Percentiles rank a stretch among this genome's conserved stretches.
These are phyloP conservation scores for Netelia virgata DNA, from an alignment of 2,888 invertebrate genomes.

Conservation along the genomic window DNA sequence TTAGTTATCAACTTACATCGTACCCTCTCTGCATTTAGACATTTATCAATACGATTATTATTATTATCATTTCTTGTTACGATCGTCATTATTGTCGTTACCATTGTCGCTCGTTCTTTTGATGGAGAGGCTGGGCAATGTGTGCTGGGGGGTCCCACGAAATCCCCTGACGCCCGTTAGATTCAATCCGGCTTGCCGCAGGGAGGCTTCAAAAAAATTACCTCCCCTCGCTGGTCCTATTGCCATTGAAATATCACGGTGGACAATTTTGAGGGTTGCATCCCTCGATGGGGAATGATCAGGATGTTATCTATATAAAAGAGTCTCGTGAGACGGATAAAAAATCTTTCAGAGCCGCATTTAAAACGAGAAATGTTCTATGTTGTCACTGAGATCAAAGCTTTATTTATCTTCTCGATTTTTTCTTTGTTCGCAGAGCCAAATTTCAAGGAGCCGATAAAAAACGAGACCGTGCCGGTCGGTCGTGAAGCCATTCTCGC, in stretches of 20 bases:
- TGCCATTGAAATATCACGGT: background rate
- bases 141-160: too few relatives aligned
- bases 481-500: slow-evolving; percentile 93
- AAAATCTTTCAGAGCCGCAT: background rate
- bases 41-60: slow-evolving; percentile 48
- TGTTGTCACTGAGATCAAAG: too few relatives aligned
- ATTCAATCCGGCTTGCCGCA: slow-evolving; percentile 27
- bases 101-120: slow-evolving; percentile 37
- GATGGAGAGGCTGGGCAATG: background rate
- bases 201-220: slow-evolving; percentile 1
- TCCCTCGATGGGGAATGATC: background rate
- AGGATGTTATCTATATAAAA: background rate
- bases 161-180: background rate
- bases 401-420: too few relatives aligned
- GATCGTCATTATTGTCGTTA: slow-evolving; percentile 30
- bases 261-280: background rate
- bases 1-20: slow-evolving; percentile 61
- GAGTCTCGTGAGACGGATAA: background rate
- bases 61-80: slow-evolving; percentile 37
- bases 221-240: background rate
- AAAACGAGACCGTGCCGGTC: slow-evolving; percentile 93
- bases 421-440: slow-evolving; percentile 88
- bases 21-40: slow-evolving; percentile 39
- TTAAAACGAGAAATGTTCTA: too few relatives aligned
- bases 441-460: slow-evolving; percentile 92